These are phyloP conservation scores for Protobothrops mucrosquamatus DNA, from an alignment of 2,113 vertebrate genomes.

Conservation along the genomic window DNA sequence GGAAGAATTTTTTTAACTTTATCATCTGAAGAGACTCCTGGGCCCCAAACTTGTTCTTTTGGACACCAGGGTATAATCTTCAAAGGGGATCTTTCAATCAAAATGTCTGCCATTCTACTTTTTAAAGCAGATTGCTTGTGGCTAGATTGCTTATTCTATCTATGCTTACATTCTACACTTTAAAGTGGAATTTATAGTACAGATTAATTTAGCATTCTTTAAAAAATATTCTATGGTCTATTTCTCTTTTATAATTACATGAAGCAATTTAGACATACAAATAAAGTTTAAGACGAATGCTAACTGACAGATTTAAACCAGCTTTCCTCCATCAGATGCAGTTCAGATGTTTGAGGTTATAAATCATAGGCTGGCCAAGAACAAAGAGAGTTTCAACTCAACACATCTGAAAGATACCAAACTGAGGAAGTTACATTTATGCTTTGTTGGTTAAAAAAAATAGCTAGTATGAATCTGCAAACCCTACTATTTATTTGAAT, in stretches of 20 bases:
- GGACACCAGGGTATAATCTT: background rate
- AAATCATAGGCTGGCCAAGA: background rate
- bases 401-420: background rate
- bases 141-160: background rate
- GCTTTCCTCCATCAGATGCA: background rate
- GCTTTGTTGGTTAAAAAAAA: background rate
- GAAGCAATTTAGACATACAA: background rate
- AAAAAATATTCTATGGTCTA: background rate
- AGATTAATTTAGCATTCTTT: background rate
- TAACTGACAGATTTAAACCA: background rate
- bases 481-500: background rate
- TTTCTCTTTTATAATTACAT: background rate
- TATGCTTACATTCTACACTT: background rate
- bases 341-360: background rate
- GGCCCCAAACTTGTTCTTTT: background rate
- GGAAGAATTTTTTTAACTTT: background rate
- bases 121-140: background rate
- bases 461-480: background rate
- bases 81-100: background rate
- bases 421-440: background rate
- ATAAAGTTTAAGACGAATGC: background rate
- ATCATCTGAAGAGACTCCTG: background rate
- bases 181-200: background rate
- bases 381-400: background rate
- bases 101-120: background rate